These are phyloP conservation scores for Dermochelys coriacea DNA, from an alignment of 2,797 vertebrate genomes.

Conservation along the genomic window DNA sequence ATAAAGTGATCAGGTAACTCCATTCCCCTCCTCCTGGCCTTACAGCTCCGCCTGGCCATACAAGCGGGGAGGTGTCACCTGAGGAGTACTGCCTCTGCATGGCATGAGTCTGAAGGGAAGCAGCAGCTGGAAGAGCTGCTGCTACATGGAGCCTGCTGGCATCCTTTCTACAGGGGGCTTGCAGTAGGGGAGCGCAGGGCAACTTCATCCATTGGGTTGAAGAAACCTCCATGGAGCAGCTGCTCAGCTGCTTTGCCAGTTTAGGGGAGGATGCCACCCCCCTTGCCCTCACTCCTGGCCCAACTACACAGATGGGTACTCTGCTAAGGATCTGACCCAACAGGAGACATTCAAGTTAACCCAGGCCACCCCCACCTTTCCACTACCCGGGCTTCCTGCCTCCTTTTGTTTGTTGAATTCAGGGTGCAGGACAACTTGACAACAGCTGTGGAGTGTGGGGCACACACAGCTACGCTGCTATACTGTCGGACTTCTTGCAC, in stretches of 20 bases:
- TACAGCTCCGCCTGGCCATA: not conserved
- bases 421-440: not conserved
- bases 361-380: not conserved
- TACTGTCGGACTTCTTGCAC: not conserved
- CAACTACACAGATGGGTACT: not conserved
- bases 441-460: not conserved
- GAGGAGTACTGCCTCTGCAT: not conserved
- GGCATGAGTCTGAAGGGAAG: too few relatives aligned
- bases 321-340: not conserved
- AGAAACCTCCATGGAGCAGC: not conserved
- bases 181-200: not conserved
- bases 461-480: not conserved
- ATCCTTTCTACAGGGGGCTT: not conserved
- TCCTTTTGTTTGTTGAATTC: not conserved
- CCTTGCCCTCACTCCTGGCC: not conserved
- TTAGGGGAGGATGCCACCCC: not conserved
- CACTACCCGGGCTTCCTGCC: not conserved
- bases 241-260: not conserved
- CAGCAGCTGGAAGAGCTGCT: too few relatives aligned
- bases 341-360: not conserved
- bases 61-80: not conserved
- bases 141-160: not conserved
- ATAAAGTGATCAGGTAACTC: not conserved
- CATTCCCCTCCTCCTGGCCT: not conserved
- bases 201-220: not conserved